Evolutionary conservation across 2,113 vertebrate genomes (phyloP).

Genomic region (Corapipo altera): DNA sequence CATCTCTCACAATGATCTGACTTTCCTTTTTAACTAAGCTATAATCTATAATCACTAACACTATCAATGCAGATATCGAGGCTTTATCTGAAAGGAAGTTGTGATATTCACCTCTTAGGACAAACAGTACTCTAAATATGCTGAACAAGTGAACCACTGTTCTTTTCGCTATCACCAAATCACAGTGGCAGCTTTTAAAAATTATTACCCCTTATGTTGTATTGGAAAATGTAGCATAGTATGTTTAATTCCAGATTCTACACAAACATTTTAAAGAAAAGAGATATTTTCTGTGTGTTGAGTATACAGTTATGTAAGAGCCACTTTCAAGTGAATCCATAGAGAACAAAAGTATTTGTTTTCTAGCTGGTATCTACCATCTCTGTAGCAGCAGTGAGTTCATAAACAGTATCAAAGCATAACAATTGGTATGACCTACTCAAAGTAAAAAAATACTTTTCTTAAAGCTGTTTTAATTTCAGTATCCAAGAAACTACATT

Average conservation of each 20-base stretch:
- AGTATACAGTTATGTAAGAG: background rate
- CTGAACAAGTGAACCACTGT: background rate
- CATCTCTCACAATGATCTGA: background rate
- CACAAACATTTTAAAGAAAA: background rate
- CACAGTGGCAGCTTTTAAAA: background rate
- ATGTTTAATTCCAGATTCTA: background rate
- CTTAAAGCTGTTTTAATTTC: background rate
- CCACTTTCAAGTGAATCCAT: background rate
- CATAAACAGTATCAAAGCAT: background rate
- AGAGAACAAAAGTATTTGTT: background rate
- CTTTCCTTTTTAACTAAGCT: background rate
- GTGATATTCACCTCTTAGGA: background rate
- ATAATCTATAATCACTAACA: background rate
- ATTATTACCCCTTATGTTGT: background rate
- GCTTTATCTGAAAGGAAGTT: background rate
- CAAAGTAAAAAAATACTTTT: background rate
- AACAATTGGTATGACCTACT: background rate
- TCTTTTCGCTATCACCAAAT: background rate
- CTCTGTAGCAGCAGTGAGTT: background rate
- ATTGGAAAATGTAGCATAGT: background rate
- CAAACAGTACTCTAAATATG: background rate
- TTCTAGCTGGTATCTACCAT: background rate
- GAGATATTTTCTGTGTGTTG: background rate
- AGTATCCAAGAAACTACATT: background rate
- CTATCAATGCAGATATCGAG: background rate